Evolutionary conservation across 1,140 invertebrate species (phyloP), one percentile per base, ranked within the genome.

Genomic region (Mya arenaria): DNA sequence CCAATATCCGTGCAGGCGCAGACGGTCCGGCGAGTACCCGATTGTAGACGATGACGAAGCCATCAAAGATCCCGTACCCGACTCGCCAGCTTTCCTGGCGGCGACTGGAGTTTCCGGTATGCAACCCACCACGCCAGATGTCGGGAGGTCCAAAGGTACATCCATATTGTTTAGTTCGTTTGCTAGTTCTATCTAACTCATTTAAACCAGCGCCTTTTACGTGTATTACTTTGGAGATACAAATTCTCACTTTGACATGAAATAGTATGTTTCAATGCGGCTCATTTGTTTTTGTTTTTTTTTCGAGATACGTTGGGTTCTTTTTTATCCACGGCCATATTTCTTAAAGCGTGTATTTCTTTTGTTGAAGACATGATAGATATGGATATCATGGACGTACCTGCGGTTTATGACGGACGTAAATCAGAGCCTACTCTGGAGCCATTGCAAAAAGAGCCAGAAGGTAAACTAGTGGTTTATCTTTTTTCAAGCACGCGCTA

Each of bases 301-400:
- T n/a, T n/a, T n/a, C n/a, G n/a, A n/a, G n/a, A n/a, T n/a, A n/a
- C n/a, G n/a, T n/a, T n/a, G n/a, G n/a, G n/a, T n/a, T n/a, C n/a
- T n/a, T n/a, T n/a, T n/a, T n/a, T n/a, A n/a, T n/a, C n/a, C n/a
- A n/a, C n/a, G n/a, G n/a, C n/a, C n/a, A n/a, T n/a, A n/a, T n/a
- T n/a, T n/a, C n/a, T n/a, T n/a, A n/a, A n/a, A n/a, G n/a, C n/a
- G n/a, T 19, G 41, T 10, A 44, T 44, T 10, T 44, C 19, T 44
- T 19, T 44, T 10, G 8, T 58, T 73, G 5, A 23, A 75, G 72
- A 75, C 23, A 75, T 75, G 58, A 75, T 75, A 60, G 72, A 75
- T 39, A 34, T 75, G 37, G 72, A 75, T 28, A 58, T 44, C 25
- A 28, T 30, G 28, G 34, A 75, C 25, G 8, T 34, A 4, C n/a